These are phyloP conservation scores for Hipposideros larvatus DNA, from an alignment of 2,797 vertebrate species.

Conservation along the genomic window DNA sequence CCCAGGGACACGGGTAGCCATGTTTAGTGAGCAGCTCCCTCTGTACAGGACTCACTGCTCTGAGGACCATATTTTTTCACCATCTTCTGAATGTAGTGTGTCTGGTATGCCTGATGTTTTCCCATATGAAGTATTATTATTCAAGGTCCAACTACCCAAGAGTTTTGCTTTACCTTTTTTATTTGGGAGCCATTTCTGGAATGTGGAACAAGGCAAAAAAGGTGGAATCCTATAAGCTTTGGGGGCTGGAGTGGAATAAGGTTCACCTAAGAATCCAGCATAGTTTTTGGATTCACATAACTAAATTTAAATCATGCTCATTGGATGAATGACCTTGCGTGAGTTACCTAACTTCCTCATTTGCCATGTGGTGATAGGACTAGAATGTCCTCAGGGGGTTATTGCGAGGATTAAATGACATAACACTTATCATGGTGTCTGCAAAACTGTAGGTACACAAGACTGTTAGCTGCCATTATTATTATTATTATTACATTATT, in stretches of 20 bases:
- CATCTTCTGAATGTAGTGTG: background rate
- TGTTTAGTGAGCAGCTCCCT: background rate
- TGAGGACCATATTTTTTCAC: background rate
- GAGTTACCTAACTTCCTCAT: background rate
- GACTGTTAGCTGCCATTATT: background rate
- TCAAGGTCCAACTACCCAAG: background rate
- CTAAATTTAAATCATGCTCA: background rate
- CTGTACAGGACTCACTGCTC: background rate
- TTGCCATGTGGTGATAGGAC: background rate
- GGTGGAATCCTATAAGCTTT: background rate
- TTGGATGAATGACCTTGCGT: background rate
- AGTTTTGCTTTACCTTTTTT: constrained; percentile 45
- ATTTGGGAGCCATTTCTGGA: background rate
- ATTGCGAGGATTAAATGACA: background rate
- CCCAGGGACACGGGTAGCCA: background rate
- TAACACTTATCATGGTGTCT: background rate
- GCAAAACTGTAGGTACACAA: background rate
- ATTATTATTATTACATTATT: background rate
- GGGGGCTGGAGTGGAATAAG: background rate
- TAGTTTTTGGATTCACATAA: background rate
- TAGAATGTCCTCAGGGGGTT: background rate
- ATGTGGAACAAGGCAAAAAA: background rate
- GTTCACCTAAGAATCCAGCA: background rate
- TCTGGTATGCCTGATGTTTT: background rate
- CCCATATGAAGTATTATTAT: background rate